Conservation (phyloP, 2,797 vertebrate species). For the Onychomys leucogaster region DNA sequence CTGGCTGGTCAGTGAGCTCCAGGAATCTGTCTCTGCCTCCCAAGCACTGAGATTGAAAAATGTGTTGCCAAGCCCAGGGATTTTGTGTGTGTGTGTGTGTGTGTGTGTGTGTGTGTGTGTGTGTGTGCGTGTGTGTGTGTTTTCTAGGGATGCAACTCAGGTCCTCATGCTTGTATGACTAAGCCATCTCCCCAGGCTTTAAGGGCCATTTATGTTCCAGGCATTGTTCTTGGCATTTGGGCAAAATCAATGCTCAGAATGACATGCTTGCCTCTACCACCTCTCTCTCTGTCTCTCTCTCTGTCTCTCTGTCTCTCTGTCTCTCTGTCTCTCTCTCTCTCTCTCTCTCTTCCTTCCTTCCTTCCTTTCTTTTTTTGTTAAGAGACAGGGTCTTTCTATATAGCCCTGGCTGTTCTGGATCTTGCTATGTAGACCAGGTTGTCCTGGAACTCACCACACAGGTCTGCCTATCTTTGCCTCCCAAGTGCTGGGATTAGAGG, state of each 20-base stretch:
- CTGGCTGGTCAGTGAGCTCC: not conserved
- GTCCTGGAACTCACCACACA: not conserved
- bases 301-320: no score
- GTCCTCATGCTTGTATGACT: not conserved
- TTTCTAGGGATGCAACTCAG: not conserved
- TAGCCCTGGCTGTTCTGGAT: not conserved
- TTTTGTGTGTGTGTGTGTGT: not conserved
- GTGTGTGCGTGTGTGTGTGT: not conserved
- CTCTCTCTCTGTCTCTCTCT: no score
- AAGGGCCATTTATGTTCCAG: not conserved
- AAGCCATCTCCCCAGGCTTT: not conserved
- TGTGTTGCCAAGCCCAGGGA: not conserved
- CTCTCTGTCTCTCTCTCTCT: no score
- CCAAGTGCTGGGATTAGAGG: not conserved
- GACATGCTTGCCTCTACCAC: not conserved
- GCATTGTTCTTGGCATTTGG: not conserved
- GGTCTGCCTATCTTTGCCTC: not conserved
- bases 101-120: no score
- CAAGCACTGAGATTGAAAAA: not conserved
- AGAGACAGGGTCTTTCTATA: not conserved
- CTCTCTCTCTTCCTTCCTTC: no score
- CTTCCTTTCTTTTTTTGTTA: not conserved
- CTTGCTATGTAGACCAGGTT: not conserved
- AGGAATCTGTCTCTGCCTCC: not conserved
- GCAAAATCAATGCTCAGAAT: not conserved